A percentile compares a stretch with the other conserved stretches of the same genome.
Conservation (phyloP, 2,797 vertebrate genomes). For the Heterohyrax brucei region DNA sequence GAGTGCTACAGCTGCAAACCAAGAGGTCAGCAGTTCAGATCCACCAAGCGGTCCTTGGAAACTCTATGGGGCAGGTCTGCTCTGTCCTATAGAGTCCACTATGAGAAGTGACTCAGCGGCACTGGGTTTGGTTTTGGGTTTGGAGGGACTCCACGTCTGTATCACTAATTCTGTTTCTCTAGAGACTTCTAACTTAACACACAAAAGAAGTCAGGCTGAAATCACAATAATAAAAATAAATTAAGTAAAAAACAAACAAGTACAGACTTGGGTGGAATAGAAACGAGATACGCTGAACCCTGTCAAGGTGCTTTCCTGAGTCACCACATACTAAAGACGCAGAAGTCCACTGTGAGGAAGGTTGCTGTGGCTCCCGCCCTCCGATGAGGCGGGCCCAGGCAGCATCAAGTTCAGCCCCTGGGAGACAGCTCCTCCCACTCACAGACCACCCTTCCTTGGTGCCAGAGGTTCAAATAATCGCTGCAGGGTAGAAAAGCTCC, state of each 20-base stretch:
- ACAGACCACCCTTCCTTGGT: conserved; percentile 74
- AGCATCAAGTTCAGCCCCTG: conserved; percentile 86
- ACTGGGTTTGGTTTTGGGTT: no score
- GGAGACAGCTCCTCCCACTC: conserved; percentile 89
- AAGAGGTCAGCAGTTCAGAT: no score
- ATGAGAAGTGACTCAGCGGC: no score
- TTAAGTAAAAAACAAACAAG: background rate
- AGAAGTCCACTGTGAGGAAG: conserved; percentile 76
- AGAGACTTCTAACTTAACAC: background rate
- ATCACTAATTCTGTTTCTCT: background rate
- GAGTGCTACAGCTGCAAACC: no score
- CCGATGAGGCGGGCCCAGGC: conserved; percentile 86
- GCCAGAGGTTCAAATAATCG: conserved; percentile 82
- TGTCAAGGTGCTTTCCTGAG: background rate
- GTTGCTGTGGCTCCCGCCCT: conserved; percentile 81
- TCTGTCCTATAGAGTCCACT: no score
- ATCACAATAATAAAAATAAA: background rate
- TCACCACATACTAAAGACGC: conserved; percentile 83
- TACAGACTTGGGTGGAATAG: background rate
- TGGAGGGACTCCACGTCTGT: background rate
- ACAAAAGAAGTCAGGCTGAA: background rate
- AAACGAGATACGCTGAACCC: background rate
- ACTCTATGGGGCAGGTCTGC: no score
- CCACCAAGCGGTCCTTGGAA: no score
- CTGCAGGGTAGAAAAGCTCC: background rate